Percentiles rank a stretch among this genome's conserved stretches.
Evolutionary conservation across 2,797 vertebrate species (phyloP).

Genomic region (Betta splendens): DNA sequence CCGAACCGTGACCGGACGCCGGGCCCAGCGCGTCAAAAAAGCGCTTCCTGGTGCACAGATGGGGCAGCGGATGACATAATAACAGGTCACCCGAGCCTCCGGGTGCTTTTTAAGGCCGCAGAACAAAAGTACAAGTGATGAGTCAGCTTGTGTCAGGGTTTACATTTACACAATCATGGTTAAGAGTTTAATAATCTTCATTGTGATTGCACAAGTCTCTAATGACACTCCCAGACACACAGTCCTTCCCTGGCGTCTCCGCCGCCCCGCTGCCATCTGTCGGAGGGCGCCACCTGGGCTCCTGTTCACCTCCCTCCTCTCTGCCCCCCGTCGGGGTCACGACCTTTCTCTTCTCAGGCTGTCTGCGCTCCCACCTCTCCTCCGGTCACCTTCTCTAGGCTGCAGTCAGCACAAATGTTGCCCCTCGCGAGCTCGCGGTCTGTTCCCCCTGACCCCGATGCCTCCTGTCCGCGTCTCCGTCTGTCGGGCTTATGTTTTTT

Average conservation of each 20-base stretch:
- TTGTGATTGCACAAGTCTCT: not conserved
- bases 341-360: constrained; percentile 32
- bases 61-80: not conserved
- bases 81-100: not conserved
- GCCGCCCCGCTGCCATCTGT: constrained; percentile 57
- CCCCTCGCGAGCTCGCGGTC: constrained; percentile 27
- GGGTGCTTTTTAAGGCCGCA: not conserved
- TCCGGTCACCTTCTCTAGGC: constrained; percentile 23
- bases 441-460: not conserved
- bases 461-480: not conserved
- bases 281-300: constrained; percentile 41
- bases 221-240: not conserved
- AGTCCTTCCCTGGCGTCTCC: constrained; percentile 1
- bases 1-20: constrained; percentile 54
- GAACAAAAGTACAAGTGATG: not conserved
- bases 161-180: constrained; percentile 4
- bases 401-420: constrained; percentile 58
- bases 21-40: too few relatives aligned
- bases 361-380: constrained; percentile 34
- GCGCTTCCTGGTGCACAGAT: too few relatives aligned
- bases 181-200: constrained; percentile 1
- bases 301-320: constrained; percentile 15
- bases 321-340: constrained; percentile 23
- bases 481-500: not conserved
- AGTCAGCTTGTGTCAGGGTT: not conserved